Conservation (phyloP, 2,797 vertebrate genomes). For the Sorex maritimensis region DNA sequence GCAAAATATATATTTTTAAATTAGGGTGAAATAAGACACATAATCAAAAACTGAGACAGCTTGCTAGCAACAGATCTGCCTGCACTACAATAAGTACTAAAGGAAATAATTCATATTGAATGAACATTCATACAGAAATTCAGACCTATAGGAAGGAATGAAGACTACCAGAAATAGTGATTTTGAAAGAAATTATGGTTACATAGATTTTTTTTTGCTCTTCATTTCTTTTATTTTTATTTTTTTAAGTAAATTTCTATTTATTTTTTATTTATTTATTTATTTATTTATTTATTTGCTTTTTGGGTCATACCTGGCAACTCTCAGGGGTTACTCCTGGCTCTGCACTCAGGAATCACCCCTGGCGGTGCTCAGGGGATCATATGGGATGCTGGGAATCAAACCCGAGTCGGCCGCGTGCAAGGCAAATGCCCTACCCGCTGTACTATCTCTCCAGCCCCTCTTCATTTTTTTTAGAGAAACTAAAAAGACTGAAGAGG, state of each 20-base stretch:
- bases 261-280: no score
- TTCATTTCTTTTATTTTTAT: not conserved
- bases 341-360: no score
- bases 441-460: no score
- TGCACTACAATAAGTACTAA: not conserved
- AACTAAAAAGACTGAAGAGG: not conserved
- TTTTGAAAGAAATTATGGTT: not conserved
- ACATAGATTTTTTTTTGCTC: not conserved
- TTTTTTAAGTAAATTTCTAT: no score
- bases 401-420: no score
- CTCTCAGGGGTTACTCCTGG: no score
- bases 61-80: not conserved
- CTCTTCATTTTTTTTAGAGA: not conserved
- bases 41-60: not conserved
- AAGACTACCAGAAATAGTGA: not conserved
- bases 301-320: no score
- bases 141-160: not conserved
- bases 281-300: no score
- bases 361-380: no score
- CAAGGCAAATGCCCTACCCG: no score
- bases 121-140: not conserved
- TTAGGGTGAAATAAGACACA: slow-evolving; percentile 32
- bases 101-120: not conserved
- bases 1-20: not conserved
- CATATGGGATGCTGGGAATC: no score